Evolutionary conservation across 2,797 vertebrate species (phyloP).

Genomic region (Anabacerthia variegaticeps): DNA sequence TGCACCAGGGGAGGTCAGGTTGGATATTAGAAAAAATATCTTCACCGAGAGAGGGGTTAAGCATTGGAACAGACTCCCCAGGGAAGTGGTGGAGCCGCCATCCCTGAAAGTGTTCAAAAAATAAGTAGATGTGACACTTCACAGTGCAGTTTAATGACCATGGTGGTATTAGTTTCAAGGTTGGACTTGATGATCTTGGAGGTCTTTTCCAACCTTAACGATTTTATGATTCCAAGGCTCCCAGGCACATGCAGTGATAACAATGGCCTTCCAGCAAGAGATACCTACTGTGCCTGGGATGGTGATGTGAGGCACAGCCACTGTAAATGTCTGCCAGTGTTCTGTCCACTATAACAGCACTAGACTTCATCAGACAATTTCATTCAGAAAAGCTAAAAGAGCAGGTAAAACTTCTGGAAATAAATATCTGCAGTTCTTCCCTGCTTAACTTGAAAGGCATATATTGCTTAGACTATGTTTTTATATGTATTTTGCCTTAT

Average conservation of each 20-base stretch:
- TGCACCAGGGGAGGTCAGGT: not conserved
- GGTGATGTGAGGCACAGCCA: not conserved
- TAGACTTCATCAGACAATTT: not conserved
- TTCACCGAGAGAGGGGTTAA: not conserved
- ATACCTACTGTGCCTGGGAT: not conserved
- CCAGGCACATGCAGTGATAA: not conserved
- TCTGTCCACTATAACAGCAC: not conserved
- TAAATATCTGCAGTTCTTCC: not conserved
- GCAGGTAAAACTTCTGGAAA: not conserved
- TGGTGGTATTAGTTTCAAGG: not conserved
- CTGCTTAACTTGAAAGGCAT: not conserved
- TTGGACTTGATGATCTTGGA: not conserved
- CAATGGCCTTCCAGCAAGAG: not conserved
- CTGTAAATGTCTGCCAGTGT: not conserved
- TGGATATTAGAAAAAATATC: not conserved
- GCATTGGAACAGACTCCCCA: not conserved
- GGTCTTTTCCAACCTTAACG: not conserved
- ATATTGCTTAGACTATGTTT: not conserved
- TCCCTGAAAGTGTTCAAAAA: not conserved
- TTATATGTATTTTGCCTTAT: not conserved
- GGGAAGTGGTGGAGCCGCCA: not conserved
- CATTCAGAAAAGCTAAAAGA: not conserved
- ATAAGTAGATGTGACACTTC: not conserved
- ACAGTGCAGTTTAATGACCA: not conserved
- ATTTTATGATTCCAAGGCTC: not conserved